A percentile compares a stretch with the other conserved stretches of the same genome.
Evolutionary conservation across 2,797 vertebrate genomes (phyloP).

Genomic region (Silurus aristotelis): DNA sequence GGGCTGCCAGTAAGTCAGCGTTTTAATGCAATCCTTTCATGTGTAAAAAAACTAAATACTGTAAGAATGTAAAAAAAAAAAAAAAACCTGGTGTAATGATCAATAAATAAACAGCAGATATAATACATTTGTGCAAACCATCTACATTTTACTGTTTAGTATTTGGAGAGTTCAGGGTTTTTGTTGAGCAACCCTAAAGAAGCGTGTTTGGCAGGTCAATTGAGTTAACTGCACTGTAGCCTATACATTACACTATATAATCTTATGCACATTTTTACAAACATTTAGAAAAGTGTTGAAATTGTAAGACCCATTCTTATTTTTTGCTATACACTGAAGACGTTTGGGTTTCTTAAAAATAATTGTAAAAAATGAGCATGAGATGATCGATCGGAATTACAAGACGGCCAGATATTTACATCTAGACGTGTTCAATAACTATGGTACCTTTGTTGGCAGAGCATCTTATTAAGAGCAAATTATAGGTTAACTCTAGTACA

Average conservation of each 20-base stretch:
- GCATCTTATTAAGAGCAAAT: not conserved
- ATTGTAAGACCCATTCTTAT: not conserved
- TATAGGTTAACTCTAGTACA: too few species aligned
- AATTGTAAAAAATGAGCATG: not conserved
- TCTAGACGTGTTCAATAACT: not conserved
- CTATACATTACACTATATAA: not conserved
- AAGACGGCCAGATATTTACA: not conserved
- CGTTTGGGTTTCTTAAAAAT: not conserved
- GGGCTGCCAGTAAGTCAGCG: constrained; percentile 33
- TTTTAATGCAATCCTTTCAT: constrained; percentile 19
- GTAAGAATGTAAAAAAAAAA: not conserved
- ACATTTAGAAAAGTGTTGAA: too few species aligned
- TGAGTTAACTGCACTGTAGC: not conserved
- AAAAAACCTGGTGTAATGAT: not conserved
- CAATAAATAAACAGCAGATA: not conserved
- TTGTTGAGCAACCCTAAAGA: not conserved
- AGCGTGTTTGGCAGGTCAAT: not conserved
- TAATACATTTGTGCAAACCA: not conserved
- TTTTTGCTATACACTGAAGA: not conserved
- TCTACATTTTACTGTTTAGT: not conserved
- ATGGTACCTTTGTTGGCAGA: not conserved
- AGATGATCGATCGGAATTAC: not conserved
- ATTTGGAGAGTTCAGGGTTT: not conserved
- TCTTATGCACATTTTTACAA: not conserved
- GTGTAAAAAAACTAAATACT: not conserved